Percentiles rank a stretch among this genome's conserved stretches.
phyloP scores from a whole-genome alignment of 2,797 vertebrate species.

The Pseudomugil tenellus region DNA sequence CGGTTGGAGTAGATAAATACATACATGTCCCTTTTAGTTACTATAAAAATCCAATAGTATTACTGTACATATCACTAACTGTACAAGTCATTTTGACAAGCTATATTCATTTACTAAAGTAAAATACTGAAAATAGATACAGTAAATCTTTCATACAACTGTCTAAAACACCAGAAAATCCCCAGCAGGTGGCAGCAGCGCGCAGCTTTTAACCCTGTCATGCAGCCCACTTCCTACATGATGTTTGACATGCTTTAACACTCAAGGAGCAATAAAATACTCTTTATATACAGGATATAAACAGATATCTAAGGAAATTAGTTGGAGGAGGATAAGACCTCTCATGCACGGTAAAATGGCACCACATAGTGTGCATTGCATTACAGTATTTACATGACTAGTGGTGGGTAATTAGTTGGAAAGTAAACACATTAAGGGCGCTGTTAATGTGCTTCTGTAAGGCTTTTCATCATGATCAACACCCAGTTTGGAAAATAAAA shows the following conservation, averaged over 20 bases:
- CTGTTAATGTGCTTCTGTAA: constrained; percentile 7
- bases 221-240: constrained; percentile 1
- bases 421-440: constrained; percentile 25
- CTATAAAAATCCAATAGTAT: constrained; percentile 28
- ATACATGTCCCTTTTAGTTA: constrained; percentile 19
- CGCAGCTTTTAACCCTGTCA: constrained; percentile 11
- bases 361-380: constrained; percentile 50
- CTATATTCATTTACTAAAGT: constrained; percentile 12
- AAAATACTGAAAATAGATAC: constrained; percentile 5
- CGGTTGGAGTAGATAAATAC: constrained; percentile 19
- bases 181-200: constrained; percentile 76
- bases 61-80: constrained; percentile 60
- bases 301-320: constrained; percentile 37
- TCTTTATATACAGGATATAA: constrained; percentile 58
- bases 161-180: constrained; percentile 18
- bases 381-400: constrained; percentile 58
- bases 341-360: constrained; percentile 48
- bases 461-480: constrained; percentile 23
- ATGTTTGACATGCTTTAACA: constrained; percentile 5
- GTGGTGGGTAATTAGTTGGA: constrained; percentile 11
- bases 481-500: constrained; percentile 1
- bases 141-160: neutral
- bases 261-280: constrained; percentile 29
- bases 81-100: constrained; percentile 39
- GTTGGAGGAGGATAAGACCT: constrained; percentile 28